phyloP scores from a whole-genome alignment of 1,140 invertebrate genomes.

The Probaryconus sp. region DNA sequence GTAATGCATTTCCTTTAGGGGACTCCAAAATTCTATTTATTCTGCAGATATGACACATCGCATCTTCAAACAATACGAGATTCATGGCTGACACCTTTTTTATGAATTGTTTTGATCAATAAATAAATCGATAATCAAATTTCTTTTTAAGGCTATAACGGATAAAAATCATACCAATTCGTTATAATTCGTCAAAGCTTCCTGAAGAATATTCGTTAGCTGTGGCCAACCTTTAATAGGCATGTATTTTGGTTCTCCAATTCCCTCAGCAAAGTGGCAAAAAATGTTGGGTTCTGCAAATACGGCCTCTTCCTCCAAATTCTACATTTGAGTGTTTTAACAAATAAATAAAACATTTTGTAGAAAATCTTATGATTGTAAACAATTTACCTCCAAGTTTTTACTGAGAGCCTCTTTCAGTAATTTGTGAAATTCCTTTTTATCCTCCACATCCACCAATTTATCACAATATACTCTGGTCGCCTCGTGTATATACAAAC shows the following conservation, averaged over 20 bases:
- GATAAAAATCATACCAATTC: too few relatives aligned
- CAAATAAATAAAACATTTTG: conserved; percentile 26
- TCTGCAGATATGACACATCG: conserved; percentile 93
- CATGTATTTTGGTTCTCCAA: conserved; percentile 95
- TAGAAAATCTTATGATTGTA: neutral
- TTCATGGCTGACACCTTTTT: conserved; percentile 84
- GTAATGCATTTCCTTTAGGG: conserved; percentile 92
- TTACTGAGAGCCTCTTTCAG: conserved; percentile 89
- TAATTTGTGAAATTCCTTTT: conserved; percentile 86
- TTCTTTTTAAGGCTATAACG: too few relatives aligned
- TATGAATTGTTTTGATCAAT: too few relatives aligned
- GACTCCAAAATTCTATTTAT: conserved; percentile 96
- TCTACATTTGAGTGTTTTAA: conserved; percentile 70
- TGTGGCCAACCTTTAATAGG: conserved; percentile 85
- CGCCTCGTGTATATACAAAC: conserved; percentile 94
- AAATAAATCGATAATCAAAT: too few relatives aligned
- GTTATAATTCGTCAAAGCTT: conserved; percentile 92
- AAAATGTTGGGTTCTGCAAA: conserved; percentile 88
- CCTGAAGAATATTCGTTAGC: conserved; percentile 86
- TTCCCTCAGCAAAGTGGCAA: conserved; percentile 93
- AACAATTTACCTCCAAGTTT: conserved; percentile 84
- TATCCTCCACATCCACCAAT: conserved; percentile 84
- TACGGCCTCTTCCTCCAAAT: conserved; percentile 82
- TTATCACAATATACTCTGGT: conserved; percentile 94
- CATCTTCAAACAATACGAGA: conserved; percentile 96